Conservation (phyloP, 2,888 invertebrate genomes). For the Pyrochroa serraticornis region DNA sequence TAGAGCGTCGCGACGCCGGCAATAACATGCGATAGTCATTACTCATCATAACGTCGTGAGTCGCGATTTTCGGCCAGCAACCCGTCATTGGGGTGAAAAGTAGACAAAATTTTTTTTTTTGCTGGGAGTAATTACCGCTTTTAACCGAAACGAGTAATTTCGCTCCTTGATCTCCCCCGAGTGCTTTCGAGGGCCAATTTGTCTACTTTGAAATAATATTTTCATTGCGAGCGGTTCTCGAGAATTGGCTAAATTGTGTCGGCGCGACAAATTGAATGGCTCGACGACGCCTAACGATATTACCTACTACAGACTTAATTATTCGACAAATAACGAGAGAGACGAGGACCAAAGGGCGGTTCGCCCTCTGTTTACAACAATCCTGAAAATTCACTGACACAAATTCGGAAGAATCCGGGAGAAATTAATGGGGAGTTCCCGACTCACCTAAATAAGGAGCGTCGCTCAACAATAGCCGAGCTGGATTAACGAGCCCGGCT, state of each 20-base stretch:
- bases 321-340: neutral
- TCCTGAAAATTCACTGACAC: too few relatives aligned
- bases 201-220: constrained; percentile 33
- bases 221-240: constrained; percentile 26
- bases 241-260: constrained; percentile 21
- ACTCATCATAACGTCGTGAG: constrained; percentile 38
- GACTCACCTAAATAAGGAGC: too few relatives aligned
- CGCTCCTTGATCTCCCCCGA: constrained; percentile 16
- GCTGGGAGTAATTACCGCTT: constrained; percentile 5
- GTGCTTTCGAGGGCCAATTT: constrained; percentile 27
- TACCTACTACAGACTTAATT: constrained; percentile 15
- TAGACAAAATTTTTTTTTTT: constrained; percentile 4
- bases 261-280: constrained; percentile 17
- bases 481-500: too few relatives aligned
- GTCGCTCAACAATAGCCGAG: too few relatives aligned
- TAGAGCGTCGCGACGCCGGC: constrained; percentile 29
- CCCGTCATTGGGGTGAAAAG: constrained; percentile 3
- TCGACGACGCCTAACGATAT: constrained; percentile 12
- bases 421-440: too few relatives aligned
- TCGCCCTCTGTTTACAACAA: too few relatives aligned
- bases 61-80: constrained; percentile 39
- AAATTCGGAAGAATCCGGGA: too few relatives aligned
- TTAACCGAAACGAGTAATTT: constrained; percentile 11
- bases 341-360: too few relatives aligned
- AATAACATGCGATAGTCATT: constrained; percentile 43